Evolutionary conservation across 2,797 vertebrate species (phyloP).

Genomic region (Scleropages formosus): DNA sequence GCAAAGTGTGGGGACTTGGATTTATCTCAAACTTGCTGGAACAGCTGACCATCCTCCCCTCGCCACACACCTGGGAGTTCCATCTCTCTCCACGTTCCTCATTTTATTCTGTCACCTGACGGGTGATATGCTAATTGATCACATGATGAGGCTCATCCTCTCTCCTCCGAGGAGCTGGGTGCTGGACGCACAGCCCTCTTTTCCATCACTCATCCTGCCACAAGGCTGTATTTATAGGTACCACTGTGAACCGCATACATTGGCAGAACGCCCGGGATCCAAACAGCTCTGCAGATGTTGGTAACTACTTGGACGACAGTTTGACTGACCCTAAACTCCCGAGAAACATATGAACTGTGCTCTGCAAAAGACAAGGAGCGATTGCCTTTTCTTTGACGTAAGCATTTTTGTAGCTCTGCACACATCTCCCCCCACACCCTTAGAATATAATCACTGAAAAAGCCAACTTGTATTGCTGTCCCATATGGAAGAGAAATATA

Average conservation of each 20-base stretch:
- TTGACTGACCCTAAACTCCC: no score
- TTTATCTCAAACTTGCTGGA: not conserved
- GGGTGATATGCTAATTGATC: not conserved
- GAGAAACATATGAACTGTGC: no score
- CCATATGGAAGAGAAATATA: no score
- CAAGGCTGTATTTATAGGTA: not conserved
- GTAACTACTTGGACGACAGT: no score
- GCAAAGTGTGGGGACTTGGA: no score
- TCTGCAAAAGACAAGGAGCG: no score
- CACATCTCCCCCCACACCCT: no score
- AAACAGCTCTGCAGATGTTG: not conserved
- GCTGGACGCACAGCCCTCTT: not conserved
- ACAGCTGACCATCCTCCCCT: not conserved
- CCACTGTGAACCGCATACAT: not conserved
- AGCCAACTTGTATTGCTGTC: no score
- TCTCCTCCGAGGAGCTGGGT: not conserved
- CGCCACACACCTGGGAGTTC: not conserved
- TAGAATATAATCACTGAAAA: no score
- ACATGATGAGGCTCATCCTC: not conserved
- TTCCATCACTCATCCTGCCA: not conserved
- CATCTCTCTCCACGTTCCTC: not conserved
- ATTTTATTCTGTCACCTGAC: not conserved
- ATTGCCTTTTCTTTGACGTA: no score
- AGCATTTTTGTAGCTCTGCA: no score
- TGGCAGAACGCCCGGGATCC: not conserved